Percentiles rank a stretch among this genome's conserved stretches.
Conservation (phyloP, 1,140 invertebrate species). For the Globodera ellingtonae region DNA sequence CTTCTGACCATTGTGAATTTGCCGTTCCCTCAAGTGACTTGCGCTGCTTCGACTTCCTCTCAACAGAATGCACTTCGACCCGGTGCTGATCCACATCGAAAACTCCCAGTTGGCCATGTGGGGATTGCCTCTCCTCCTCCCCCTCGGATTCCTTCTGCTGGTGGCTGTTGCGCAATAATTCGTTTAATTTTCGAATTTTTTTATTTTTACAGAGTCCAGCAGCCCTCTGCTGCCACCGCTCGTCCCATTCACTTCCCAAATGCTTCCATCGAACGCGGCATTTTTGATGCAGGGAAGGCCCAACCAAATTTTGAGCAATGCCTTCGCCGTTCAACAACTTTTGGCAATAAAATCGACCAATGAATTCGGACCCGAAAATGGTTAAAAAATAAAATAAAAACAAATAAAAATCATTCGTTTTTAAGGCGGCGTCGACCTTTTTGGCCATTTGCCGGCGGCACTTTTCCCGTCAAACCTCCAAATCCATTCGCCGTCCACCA, state of each 20-base stretch:
- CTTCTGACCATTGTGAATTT: neutral
- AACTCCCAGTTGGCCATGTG: neutral
- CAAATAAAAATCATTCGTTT: neutral
- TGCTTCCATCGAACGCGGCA: neutral
- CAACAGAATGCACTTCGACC: neutral
- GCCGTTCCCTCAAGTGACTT: neutral
- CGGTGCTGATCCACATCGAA: neutral
- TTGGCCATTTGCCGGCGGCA: neutral
- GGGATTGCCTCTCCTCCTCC: too few relatives aligned
- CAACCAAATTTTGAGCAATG: constrained; percentile 1
- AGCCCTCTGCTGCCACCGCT: neutral
- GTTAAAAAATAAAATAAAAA: neutral
- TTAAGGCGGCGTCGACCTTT: neutral
- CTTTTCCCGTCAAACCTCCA: neutral
- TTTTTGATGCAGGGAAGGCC: neutral
- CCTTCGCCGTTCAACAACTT: neutral
- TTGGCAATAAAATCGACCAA: constrained; percentile 1
- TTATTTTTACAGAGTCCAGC: neutral
- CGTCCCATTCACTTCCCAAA: neutral
- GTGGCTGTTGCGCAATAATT: neutral
- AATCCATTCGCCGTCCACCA: neutral
- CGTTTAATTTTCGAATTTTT: neutral
- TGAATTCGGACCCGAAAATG: neutral
- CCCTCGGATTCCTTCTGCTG: neutral
- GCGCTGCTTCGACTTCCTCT: neutral